Conservation (phyloP, 2,113 vertebrate genomes). For the Hemichromis elongatus region DNA sequence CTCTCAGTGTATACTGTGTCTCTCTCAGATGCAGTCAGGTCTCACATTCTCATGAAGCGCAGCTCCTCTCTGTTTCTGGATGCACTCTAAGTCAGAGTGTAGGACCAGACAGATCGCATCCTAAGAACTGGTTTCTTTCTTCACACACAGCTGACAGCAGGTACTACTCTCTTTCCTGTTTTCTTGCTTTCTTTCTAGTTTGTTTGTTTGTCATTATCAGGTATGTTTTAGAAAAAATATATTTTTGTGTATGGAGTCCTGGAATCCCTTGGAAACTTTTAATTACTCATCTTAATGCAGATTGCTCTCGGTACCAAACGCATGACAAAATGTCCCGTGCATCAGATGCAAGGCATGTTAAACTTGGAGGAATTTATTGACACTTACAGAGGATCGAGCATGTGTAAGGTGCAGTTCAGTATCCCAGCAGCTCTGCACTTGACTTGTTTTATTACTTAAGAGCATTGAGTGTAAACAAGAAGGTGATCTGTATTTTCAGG, state of each 20-base stretch:
- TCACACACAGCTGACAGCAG: constrained; percentile 27
- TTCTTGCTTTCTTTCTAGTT: neutral
- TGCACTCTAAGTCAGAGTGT: constrained; percentile 31
- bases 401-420: neutral
- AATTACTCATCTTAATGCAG: neutral
- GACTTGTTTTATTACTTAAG: neutral
- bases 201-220: neutral
- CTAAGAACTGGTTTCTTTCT: constrained; percentile 12
- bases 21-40: constrained; percentile 2
- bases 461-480: neutral
- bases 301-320: neutral
- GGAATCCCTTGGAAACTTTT: neutral
- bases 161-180: constrained; percentile 18
- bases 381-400: neutral
- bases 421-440: neutral
- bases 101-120: constrained; percentile 26
- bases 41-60: constrained; percentile 9
- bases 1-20: neutral
- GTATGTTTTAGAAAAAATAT: neutral
- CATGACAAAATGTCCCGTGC: neutral
- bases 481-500: neutral
- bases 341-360: neutral
- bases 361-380: neutral
- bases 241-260: neutral
- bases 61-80: neutral